Evolutionary conservation across 2,797 vertebrate genomes (phyloP).

Genomic region (Hyperoplus lanceolatus): DNA sequence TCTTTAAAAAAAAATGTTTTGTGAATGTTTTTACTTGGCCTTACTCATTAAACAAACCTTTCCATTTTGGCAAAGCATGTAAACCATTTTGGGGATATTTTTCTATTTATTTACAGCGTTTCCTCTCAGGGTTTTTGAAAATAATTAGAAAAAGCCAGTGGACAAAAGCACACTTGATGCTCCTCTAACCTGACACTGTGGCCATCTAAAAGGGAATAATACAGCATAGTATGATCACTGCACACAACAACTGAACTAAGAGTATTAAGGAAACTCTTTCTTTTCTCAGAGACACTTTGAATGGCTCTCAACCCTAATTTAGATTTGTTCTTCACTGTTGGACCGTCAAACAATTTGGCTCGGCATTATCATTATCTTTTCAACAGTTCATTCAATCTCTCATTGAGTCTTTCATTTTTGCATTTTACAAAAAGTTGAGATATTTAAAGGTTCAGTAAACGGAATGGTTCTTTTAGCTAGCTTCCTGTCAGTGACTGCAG

Average conservation of each 20-base stretch:
- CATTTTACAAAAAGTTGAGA: not conserved
- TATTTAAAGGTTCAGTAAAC: not conserved
- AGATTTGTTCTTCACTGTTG: not conserved
- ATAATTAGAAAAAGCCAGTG: not conserved
- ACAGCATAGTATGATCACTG: not conserved
- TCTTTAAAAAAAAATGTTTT: too few species aligned
- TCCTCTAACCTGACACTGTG: not conserved
- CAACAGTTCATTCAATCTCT: conserved; percentile 4
- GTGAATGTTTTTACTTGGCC: too few species aligned
- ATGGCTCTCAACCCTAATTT: not conserved
- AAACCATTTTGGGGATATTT: too few species aligned
- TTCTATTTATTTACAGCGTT: too few species aligned
- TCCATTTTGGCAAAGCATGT: too few species aligned
- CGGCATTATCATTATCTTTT: not conserved
- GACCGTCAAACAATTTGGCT: not conserved
- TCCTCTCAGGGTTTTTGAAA: not conserved
- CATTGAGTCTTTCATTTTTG: not conserved
- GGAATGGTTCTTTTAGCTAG: too few species aligned
- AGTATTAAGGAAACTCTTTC: not conserved
- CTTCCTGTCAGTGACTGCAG: too few species aligned
- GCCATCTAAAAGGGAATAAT: not conserved
- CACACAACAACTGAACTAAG: not conserved
- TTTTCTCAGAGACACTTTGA: not conserved
- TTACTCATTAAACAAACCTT: too few species aligned
- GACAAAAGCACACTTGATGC: not conserved